Evolutionary conservation across 2,113 vertebrate species (phyloP), one percentile per base, ranked within the genome.

Genomic region (Callospermophilus lateralis): DNA sequence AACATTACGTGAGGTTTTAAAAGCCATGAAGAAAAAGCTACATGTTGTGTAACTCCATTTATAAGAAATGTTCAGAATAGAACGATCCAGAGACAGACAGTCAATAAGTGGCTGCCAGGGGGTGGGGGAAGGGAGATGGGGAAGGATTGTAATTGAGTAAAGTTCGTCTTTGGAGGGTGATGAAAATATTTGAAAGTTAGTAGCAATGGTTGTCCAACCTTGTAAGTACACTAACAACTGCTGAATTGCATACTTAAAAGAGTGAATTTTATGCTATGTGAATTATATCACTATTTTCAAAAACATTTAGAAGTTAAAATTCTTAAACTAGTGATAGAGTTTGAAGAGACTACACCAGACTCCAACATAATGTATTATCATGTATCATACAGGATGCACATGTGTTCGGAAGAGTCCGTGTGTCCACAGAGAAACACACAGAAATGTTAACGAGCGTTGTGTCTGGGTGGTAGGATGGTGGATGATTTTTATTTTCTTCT

Each of bases 381-480:
- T 15, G 8, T 17, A 3, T 22, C 78, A 9, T 16, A 20, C 58
- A 73, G 76, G 26, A 72, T 37, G 70, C 3, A 28, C 26, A 4
- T 53, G 53, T 53, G 48, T 51, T 11, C 48, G 12, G 12, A 51
- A 51, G 48, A 51, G 48, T 51, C 10, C 12, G 48, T 51, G 48
- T 51, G 26, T 28, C 51, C 37, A 2, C 10, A 15, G 42, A 70
- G 77, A 67, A 32, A 16, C 4, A 39, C 67, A 65, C 37, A 34
- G 78, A 76, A 26, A 61, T 8, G 76, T 17, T 45, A 63, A 37
- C 55, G 6, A 83, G 93, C 92, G 5, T 28, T 80, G 86, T 68
- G 96, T 88, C 95, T 97, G 96, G 95, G 95, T 92, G 96, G 93
- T 12, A 95, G 77, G 26, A 42, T 7, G 26, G 76, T 37, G 97